Percentiles rank a stretch among this genome's conserved stretches.
These are phyloP conservation scores for Siderastrea radians DNA, from an alignment of 92 coral and sea anemone species.

Conservation along the genomic window DNA sequence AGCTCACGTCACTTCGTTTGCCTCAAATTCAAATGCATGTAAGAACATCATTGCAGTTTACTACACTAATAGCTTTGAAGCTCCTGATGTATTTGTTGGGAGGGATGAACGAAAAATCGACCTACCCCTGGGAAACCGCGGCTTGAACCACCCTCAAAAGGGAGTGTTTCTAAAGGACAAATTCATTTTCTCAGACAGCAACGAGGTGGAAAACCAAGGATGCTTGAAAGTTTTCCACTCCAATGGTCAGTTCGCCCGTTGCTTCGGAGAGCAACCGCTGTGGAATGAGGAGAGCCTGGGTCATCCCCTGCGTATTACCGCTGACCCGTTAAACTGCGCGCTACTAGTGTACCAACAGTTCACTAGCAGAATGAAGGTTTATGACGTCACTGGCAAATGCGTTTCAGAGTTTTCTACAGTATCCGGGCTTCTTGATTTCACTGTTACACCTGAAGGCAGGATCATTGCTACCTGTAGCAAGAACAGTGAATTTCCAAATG, in stretches of 20 bases:
- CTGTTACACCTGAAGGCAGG: conserved; percentile 30
- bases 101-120: conserved; percentile 28
- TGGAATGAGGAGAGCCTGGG: conserved; percentile 54
- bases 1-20: conserved; percentile 41
- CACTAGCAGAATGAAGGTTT: conserved; percentile 19
- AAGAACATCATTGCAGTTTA: conserved; percentile 40
- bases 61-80: conserved; percentile 42
- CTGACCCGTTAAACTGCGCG: conserved; percentile 40
- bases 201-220: conserved; percentile 36
- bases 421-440: conserved; percentile 50
- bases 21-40: neutral
- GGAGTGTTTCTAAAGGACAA: conserved; percentile 36
- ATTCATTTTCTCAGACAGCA: conserved; percentile 43
- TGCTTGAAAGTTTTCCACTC: conserved; percentile 41
- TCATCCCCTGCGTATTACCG: conserved; percentile 45
- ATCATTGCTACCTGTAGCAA: conserved; percentile 36
- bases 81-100: conserved; percentile 20
- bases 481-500: conserved; percentile 45
- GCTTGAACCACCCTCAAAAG: conserved; percentile 44
- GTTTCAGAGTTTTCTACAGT: conserved; percentile 27
- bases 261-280: conserved; percentile 41
- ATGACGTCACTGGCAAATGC: conserved; percentile 35
- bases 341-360: conserved; percentile 48
- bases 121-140: neutral
- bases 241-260: conserved; percentile 22